phyloP scores from a whole-genome alignment of 2,888 invertebrate species.

The Eremobia ochroleuca region DNA sequence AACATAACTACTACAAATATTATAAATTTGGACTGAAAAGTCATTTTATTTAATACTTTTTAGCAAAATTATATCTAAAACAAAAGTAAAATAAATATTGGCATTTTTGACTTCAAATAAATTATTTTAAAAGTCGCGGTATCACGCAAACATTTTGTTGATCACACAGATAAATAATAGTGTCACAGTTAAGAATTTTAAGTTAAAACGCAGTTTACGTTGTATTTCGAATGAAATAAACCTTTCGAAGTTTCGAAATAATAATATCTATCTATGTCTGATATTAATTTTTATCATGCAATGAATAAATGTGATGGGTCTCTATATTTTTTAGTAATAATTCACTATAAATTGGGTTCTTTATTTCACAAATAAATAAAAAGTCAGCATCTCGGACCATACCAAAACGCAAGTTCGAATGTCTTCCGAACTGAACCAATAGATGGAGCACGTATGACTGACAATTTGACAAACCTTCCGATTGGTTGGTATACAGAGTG shows the following conservation, averaged over 20 bases:
- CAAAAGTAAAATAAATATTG: conserved; percentile 28
- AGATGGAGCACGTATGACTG: conserved; percentile 19
- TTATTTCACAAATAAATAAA: background rate
- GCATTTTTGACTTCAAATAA: conserved; percentile 26
- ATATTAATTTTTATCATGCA: too few relatives aligned
- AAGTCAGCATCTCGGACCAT: background rate
- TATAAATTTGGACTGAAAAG: conserved; percentile 34
- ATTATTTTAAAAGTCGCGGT: conserved; percentile 42
- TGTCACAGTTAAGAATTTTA: too few relatives aligned
- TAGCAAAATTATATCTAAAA: conserved; percentile 7
- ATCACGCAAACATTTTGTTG: conserved; percentile 5
- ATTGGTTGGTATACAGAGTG: conserved; percentile 71
- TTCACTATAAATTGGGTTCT: background rate
- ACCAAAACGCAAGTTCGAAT: conserved; percentile 43
- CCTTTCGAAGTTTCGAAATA: background rate
- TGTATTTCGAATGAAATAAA: background rate
- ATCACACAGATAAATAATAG: conserved; percentile 1
- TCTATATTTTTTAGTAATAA: background rate
- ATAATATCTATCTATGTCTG: too few relatives aligned
- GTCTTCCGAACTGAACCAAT: conserved; percentile 40
- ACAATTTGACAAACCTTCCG: conserved; percentile 29
- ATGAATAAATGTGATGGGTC: background rate
- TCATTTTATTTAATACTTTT: conserved; percentile 37
- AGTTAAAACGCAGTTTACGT: background rate
- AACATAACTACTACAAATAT: conserved; percentile 41